Conservation (phyloP, 2,113 vertebrate species). For the Azemiops feae region DNA sequence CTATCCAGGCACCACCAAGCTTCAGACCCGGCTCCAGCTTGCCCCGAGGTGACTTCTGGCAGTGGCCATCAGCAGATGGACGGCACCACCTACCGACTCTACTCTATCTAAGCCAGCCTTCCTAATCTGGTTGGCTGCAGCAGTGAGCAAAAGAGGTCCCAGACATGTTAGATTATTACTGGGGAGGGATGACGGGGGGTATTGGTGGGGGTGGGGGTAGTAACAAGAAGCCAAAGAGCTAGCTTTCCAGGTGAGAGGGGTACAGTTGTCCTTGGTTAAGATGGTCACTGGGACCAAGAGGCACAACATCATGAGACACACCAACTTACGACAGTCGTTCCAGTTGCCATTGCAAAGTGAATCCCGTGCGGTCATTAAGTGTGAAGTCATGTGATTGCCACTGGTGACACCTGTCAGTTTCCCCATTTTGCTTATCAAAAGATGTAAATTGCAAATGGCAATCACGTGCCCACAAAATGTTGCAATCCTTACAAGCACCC, state of each 20-base stretch:
- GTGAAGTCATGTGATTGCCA: background rate
- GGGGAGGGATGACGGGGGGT: too few relatives aligned
- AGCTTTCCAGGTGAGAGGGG: background rate
- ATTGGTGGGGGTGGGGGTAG: background rate
- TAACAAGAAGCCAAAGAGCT: background rate
- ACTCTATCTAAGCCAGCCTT: background rate
- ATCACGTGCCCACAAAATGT: background rate
- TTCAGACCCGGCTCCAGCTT: background rate
- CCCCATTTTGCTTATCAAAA: background rate
- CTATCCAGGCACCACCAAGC: background rate
- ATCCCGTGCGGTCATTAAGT: background rate
- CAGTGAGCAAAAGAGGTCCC: background rate
- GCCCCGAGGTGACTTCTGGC: background rate
- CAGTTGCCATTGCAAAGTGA: background rate
- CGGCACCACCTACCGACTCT: background rate
- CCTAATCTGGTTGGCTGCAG: background rate
- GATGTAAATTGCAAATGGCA: background rate
- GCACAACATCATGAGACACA: background rate
- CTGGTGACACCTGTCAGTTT: background rate
- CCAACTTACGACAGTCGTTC: background rate
- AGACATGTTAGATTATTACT: background rate
- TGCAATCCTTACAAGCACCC: background rate
- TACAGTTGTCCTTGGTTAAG: background rate
- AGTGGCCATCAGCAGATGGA: background rate
- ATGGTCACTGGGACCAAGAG: background rate